Evolutionary conservation across 92 coral and sea anemone species (phyloP).

Genomic region (Epizoanthus scotinus): DNA sequence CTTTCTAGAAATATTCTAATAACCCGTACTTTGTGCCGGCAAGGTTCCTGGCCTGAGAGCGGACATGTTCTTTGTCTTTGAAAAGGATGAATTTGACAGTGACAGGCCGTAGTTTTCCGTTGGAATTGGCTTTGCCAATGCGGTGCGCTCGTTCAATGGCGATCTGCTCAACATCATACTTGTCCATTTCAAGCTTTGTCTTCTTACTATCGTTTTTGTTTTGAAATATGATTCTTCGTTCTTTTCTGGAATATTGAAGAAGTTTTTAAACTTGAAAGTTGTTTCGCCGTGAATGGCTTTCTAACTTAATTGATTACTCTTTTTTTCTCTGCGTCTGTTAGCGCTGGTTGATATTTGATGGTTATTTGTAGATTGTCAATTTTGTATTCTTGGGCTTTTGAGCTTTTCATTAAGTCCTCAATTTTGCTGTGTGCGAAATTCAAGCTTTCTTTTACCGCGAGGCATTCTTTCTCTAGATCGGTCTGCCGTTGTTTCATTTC

Average conservation of each 20-base stretch:
- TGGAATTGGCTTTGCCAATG: neutral
- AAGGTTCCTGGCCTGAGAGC: neutral
- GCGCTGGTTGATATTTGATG: too few relatives aligned
- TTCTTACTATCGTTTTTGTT: neutral
- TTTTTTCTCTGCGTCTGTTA: neutral
- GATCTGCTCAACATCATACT: slow-evolving; percentile 12
- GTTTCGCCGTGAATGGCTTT: slow-evolving; percentile 16
- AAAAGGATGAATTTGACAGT: too few relatives aligned
- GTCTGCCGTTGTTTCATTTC: too few relatives aligned
- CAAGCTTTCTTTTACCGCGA: too few relatives aligned
- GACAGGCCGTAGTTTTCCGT: neutral
- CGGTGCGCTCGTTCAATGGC: slow-evolving; percentile 33
- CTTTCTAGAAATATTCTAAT: slow-evolving; percentile 21
- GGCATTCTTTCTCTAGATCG: too few relatives aligned
- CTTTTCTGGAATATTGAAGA: slow-evolving; percentile 10
- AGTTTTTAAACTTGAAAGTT: slow-evolving; percentile 1
- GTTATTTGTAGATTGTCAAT: too few relatives aligned
- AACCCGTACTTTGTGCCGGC: slow-evolving; percentile 4
- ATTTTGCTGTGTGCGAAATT: too few relatives aligned
- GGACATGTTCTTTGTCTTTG: too few relatives aligned
- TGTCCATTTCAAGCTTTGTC: neutral
- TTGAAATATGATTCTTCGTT: too few relatives aligned
- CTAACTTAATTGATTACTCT: slow-evolving; percentile 13
- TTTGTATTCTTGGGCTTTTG: too few relatives aligned
- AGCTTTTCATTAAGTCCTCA: too few relatives aligned